A percentile compares a stretch with the other conserved stretches of the same genome.
Evolutionary conservation across 2,113 vertebrate species (phyloP).

Genomic region (Rhadina sibilatrix): DNA sequence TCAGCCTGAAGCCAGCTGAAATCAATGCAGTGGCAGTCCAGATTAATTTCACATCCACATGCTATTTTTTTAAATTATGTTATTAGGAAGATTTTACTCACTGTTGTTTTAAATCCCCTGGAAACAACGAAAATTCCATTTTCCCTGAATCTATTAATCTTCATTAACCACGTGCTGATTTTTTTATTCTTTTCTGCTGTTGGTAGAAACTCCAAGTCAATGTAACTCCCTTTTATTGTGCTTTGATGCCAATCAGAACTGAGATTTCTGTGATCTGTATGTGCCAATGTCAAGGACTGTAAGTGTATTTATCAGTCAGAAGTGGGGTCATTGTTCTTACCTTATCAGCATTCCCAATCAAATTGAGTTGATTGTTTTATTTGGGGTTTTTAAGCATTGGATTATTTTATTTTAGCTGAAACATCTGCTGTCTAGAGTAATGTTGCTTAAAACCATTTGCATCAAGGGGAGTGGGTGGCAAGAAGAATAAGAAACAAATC

Average conservation of each 20-base stretch:
- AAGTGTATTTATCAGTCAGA: neutral
- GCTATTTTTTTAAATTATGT: slow-evolving; percentile 28
- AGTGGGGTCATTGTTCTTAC: neutral
- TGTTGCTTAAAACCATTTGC: neutral
- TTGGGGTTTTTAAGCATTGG: neutral
- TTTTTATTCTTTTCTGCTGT: slow-evolving; percentile 18
- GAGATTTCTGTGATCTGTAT: neutral
- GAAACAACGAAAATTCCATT: slow-evolving; percentile 42
- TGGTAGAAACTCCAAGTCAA: neutral
- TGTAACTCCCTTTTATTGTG: neutral
- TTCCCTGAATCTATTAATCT: slow-evolving; percentile 13
- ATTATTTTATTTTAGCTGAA: neutral
- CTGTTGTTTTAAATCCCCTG: slow-evolving; percentile 33
- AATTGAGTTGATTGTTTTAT: neutral
- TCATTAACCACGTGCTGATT: slow-evolving; percentile 28
- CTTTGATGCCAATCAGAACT: neutral
- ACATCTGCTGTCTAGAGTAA: neutral
- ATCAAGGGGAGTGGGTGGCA: neutral
- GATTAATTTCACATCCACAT: slow-evolving; percentile 2
- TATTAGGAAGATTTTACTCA: slow-evolving; percentile 23
- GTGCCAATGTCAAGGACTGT: neutral
- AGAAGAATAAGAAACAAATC: neutral
- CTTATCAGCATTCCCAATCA: neutral
- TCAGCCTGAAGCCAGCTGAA: neutral
- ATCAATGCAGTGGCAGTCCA: neutral